Evolutionary conservation across 2,113 vertebrate species (phyloP).

Genomic region (Turdus rufiventris): DNA sequence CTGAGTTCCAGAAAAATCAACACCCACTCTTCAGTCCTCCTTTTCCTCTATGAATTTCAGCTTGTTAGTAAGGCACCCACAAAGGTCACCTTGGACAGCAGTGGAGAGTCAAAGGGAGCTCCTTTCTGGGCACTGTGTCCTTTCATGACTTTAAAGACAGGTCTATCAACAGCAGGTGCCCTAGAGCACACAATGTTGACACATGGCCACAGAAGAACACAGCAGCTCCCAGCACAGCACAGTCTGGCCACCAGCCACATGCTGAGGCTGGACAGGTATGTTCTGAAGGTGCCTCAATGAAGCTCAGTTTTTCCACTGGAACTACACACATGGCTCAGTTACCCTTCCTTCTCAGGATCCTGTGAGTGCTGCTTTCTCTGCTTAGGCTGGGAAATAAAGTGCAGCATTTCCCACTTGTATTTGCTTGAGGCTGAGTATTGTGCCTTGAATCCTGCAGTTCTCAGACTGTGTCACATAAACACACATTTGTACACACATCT

Average conservation of each 20-base stretch:
- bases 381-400: not conserved
- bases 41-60: not conserved
- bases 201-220: not conserved
- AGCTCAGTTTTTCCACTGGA: not conserved
- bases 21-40: not conserved
- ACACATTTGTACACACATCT: not conserved
- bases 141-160: not conserved
- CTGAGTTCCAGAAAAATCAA: not conserved
- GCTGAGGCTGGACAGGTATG: not conserved
- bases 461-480: not conserved
- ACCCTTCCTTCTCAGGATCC: not conserved
- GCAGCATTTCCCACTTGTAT: not conserved
- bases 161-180: not conserved
- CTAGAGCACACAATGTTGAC: not conserved
- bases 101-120: not conserved
- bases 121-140: not conserved
- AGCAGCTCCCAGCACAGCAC: not conserved
- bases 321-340: fast-evolving
- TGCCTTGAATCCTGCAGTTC: not conserved
- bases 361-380: not conserved
- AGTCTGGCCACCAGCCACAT: not conserved
- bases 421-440: not conserved
- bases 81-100: not conserved
- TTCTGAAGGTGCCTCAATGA: not conserved
- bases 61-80: not conserved